These are phyloP conservation scores for Coenonympha glycerion DNA, from an alignment of 2,888 invertebrate species.

Conservation along the genomic window DNA sequence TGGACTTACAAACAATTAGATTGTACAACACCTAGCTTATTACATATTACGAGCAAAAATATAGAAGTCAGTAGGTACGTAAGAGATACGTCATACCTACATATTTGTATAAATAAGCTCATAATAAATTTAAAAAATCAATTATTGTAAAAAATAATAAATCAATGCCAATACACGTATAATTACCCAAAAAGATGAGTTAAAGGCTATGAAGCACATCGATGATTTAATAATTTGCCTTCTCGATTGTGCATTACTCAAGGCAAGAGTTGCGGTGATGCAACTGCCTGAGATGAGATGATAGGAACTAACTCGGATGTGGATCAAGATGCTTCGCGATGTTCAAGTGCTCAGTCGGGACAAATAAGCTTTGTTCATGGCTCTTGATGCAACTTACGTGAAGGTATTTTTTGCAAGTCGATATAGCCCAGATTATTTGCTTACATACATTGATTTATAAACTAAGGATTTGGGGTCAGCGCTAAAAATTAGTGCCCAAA, in stretches of 20 bases:
- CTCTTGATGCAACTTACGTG: constrained; percentile 6
- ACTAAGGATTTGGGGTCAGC: too few relatives aligned
- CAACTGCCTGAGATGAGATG: constrained; percentile 18
- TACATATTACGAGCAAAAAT: too few relatives aligned
- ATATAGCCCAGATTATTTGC: not conserved
- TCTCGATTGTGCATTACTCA: constrained; percentile 15
- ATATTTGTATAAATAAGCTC: not conserved
- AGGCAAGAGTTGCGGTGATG: constrained; percentile 25
- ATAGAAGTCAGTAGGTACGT: too few relatives aligned
- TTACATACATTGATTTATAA: too few relatives aligned
- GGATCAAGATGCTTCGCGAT: constrained; percentile 19
- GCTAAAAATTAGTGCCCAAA: too few relatives aligned
- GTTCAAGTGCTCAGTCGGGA: not conserved
- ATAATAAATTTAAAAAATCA: not conserved
- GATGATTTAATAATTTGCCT: constrained; percentile 19
- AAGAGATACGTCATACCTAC: too few relatives aligned
- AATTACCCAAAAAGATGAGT: too few relatives aligned
- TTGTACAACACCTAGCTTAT: too few relatives aligned
- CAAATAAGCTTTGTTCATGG: constrained; percentile 6
- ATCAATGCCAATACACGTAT: constrained; percentile 8
- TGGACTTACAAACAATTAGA: too few relatives aligned
- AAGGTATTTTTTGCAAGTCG: constrained; percentile 1
- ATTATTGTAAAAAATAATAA: not conserved
- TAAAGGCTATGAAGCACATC: constrained; percentile 12
- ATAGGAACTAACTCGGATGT: constrained; percentile 21